A percentile compares a stretch with the other conserved stretches of the same genome.
Conservation (phyloP, 2,113 vertebrate genomes). For the Neoarius graeffei region DNA sequence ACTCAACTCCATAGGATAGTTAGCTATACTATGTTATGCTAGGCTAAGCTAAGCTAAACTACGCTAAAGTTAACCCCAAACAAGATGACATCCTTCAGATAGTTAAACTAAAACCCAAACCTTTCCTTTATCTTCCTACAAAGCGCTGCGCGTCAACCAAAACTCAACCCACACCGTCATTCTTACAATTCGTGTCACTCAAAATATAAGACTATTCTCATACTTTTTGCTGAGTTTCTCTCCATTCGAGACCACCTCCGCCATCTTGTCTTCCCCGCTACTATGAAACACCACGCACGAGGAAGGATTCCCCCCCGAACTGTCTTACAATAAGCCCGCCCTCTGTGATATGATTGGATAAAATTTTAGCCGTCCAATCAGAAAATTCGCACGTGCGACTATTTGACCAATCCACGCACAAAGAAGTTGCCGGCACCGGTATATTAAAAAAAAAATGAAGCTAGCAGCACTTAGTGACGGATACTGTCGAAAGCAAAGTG, state of each 20-base stretch:
- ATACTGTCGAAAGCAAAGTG: too few relatives aligned
- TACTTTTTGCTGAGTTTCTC: conserved; percentile 80
- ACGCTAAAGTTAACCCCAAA: not conserved
- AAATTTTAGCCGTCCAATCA: not conserved
- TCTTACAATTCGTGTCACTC: not conserved
- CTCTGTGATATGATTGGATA: not conserved
- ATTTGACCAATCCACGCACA: not conserved
- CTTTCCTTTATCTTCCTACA: too few relatives aligned
- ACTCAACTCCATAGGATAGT: too few relatives aligned
- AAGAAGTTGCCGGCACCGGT: not conserved
- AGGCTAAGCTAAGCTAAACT: not conserved
- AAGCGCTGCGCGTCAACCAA: not conserved
- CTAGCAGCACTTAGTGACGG: not conserved
- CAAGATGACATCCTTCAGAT: not conserved
- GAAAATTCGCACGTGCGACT: too few relatives aligned
- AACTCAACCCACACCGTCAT: not conserved
- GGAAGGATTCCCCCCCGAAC: too few relatives aligned
- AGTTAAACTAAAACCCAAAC: not conserved
- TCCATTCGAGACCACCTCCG: conserved; percentile 67
- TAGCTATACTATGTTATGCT: not conserved
- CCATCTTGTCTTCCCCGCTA: conserved; percentile 66
- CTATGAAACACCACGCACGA: not conserved
- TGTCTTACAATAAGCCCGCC: not conserved
- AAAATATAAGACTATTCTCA: conserved; percentile 23
- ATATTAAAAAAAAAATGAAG: not conserved